A percentile compares a stretch with the other conserved stretches of the same genome.
Evolutionary conservation across 2,888 invertebrate genomes (phyloP).

Genomic region (Nephrocerus scutellatus): DNA sequence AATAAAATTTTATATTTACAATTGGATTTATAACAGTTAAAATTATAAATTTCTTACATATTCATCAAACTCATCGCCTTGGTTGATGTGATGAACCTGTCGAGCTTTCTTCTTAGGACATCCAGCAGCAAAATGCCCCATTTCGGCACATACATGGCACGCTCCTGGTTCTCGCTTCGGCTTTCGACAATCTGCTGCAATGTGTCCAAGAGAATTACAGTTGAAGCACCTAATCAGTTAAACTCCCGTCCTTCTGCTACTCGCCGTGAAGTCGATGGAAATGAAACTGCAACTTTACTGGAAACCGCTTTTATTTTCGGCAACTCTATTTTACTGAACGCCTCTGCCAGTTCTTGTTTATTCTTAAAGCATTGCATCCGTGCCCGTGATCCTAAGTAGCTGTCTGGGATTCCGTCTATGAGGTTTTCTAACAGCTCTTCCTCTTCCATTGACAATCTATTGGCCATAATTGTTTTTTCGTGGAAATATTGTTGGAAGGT

Average conservation of each 20-base stretch:
- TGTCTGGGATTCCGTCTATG: slow-evolving; percentile 11
- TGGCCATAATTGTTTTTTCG: no score
- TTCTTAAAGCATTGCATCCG: slow-evolving; percentile 5
- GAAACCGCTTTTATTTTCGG: no score
- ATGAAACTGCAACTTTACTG: no score
- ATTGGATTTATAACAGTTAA: slow-evolving; percentile 5
- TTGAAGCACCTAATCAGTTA: slow-evolving; percentile 8
- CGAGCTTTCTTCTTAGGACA: slow-evolving; percentile 2
- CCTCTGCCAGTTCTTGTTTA: no score
- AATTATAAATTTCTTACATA: slow-evolving; percentile 9
- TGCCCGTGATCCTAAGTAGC: slow-evolving; percentile 5
- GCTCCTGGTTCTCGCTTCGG: slow-evolving; percentile 3
- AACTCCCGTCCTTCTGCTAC: background rate
- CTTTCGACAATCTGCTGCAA: slow-evolving; percentile 6
- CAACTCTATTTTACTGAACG: no score
- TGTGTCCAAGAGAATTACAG: slow-evolving; percentile 9
- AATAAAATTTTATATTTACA: slow-evolving; percentile 4
- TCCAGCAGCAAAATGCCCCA: slow-evolving; percentile 6
- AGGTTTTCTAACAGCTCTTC: slow-evolving; percentile 9
- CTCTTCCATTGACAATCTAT: slow-evolving; percentile 5
- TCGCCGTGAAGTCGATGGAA: no score
- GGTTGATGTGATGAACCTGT: background rate
- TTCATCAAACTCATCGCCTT: background rate
- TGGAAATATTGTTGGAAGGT: no score
- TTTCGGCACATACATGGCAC: no score